Base-by-base conservation (phyloP, 2,888 invertebrate genomes). In the Zelleria hepariella region DNA sequence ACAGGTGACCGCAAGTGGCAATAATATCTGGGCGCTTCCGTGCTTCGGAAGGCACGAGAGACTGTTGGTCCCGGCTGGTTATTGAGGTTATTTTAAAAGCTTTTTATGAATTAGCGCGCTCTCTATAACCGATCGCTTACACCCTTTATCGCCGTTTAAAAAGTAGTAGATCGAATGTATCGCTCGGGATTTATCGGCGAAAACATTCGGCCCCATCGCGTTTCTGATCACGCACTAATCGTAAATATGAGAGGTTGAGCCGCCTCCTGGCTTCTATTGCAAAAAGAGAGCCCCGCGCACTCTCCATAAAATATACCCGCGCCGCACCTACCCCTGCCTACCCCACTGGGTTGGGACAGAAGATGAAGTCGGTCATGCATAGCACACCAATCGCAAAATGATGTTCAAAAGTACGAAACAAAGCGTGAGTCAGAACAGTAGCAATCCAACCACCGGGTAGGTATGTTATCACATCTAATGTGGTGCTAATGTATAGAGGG, bases 161-260 rank as follows among this genome's bases (percentile, higher is more conserved):
- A 15, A 15, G 32, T 20, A 51, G 10, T 21, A 15, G 27, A 26
- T 54, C 54, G 25, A 54, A 18, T 54, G 54, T 54, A 54, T 54
- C 54, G 24, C 21, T 25, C 18, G 15, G 48, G 57, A 57, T 58
- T 51, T 58, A 51, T 51, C 49, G 20, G n/a, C 21, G 82, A 83
- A 84, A 85, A 84, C 70, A 67, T 74, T 73, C 73, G 72, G 73
- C 72, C 80, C 78, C 77, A 82, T 86, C 85, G 84, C 81, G 77
- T 86, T 87, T 86, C 87, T 78, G 85, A 86, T 87, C 87, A 87
- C 87, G 87, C 78, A 80, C 86, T 85, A 83, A 86, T 86, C 87
- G 87, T 87, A 87, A 87, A 87, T 87, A 87, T 86, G 86, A 87
- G 85, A 84, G 87, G 86, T 82, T 78, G 78, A 78, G 72, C 83